phyloP scores from a whole-genome alignment of 2,888 invertebrate genomes.

The Pandemis heparana region DNA sequence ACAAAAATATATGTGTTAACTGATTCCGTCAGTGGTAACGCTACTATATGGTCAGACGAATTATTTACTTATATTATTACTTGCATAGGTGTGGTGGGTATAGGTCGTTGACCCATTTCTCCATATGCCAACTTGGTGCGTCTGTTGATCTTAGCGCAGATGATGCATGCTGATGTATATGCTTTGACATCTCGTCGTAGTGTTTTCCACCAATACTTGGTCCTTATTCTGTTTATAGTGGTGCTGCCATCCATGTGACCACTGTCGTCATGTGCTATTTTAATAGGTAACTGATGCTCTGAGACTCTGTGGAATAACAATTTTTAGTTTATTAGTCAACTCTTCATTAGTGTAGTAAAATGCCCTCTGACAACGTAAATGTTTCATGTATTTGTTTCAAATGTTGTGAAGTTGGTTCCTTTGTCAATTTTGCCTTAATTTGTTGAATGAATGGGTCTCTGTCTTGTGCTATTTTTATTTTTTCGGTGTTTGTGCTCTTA shows the following conservation, averaged over 20 bases:
- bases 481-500: constrained; percentile 16
- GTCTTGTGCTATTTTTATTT: constrained; percentile 23
- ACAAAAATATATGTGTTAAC: too few relatives aligned
- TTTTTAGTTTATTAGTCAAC: too few relatives aligned
- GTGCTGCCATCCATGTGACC: background rate
- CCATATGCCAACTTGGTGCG: constrained; percentile 32
- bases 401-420: constrained; percentile 25
- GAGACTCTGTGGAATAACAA: too few relatives aligned
- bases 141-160: constrained; percentile 4
- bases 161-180: constrained; percentile 32
- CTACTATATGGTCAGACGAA: constrained; percentile 31
- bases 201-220: constrained; percentile 37
- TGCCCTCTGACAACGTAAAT: too few relatives aligned
- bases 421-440: constrained; percentile 17
- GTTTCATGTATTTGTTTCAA: too few relatives aligned
- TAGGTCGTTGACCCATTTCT: constrained; percentile 29
- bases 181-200: constrained; percentile 4
- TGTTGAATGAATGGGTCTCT: constrained; percentile 19
- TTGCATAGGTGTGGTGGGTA: constrained; percentile 26
- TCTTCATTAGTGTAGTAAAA: too few relatives aligned
- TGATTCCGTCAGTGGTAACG: constrained; percentile 9
- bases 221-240: constrained; percentile 34
- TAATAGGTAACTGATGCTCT: too few relatives aligned
- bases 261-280: too few relatives aligned
- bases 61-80: too few relatives aligned